Base-by-base conservation (phyloP, 2,113 vertebrate genomes). In the Leptodactylus fuscus region DNA sequence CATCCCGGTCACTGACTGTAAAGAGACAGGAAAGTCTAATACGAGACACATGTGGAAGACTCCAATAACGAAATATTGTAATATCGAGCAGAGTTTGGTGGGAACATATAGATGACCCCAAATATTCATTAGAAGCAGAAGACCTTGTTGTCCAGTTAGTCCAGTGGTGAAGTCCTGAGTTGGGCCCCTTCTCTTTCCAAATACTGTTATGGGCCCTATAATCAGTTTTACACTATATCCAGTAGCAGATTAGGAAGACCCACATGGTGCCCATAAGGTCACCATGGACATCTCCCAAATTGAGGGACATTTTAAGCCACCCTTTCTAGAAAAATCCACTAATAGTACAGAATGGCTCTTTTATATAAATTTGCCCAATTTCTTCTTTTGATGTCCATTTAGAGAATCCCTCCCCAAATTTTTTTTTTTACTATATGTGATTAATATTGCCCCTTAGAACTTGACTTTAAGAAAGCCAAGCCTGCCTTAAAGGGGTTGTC, bases 1-100 rank as follows among this genome's bases (percentile, higher is more conserved):
- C 81, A 58, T 74, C 36, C 29, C n/a, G 22, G 69, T n/a, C 67
- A 55, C 67, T 41, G 81, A 58, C 69, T 55, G 36, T 53, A 36
- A 22, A 27, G 49, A 60, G 46, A 34, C 48, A 53, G 32, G 51
- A 53, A 11, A 20, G 7, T 58, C 69, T 83, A 58, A 83, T 58
- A 38, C 7, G 5, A 83, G 16, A 53, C 69, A 83, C n/a, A 74
- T 73, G 48, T 22, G 22, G 12, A 38, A 41, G 10, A 36, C 49
- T n/a, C 32, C 18, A 53, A 15, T 41, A 36, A 36, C 8, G 16
- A 70, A 70, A 70, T 20, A 27, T 3, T 13, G 5, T 9, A 73
- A 48, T 46, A 29, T 15, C 12, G 29, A n/a, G 5, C 8, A 55
- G 0, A n/a, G 67, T 46, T 48, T 76, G 16, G 18, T 69, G 34